Evolutionary conservation across 2,113 vertebrate genomes (phyloP), one percentile per base, ranked within the genome.

Genomic region (Sylvietta virens): DNA sequence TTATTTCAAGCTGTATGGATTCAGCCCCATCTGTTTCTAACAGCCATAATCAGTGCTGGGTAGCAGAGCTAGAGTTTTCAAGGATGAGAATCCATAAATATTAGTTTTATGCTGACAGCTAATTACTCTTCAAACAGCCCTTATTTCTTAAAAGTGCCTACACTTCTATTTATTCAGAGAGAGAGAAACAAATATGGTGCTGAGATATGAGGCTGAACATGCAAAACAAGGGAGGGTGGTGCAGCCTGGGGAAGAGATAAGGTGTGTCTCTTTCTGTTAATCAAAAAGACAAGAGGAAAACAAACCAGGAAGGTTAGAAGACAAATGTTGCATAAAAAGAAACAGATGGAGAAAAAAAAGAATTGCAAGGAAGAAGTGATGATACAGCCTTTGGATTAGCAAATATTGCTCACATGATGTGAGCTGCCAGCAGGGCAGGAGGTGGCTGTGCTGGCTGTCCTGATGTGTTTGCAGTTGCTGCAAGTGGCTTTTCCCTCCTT

Each of bases 111-210:
- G 88, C 92, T 94, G 88, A 97, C 94, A 86, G 94, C 94, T 94
- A 94, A 97, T 97, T 97, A 94, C 92, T 97, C 91, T 92, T 96
- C 92, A 93, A 74, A 94, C 92, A 86, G 77, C 66, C 40, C 86
- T 96, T 86, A 92, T 86, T 97, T 80, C 83, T 95, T 96, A 94
- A 95, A 96, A 95, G 57, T 92, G 94, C 83, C 86, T 89, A 45
- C 74, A 67, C 83, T 94, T 81, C 21, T 91, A 2, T 94, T 96
- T 94, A 78, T 86, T 83, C 56, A 69, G 91, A 94, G 65, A 39
- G 79, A 82, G 73, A 62, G 67, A 87, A 89, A 47, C 65, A 89
- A 97, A 84, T 60, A 60, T 7, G 28, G 33, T 87, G 77, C 94
- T 87, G 78, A 91, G 93, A 92, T 84, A 53, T 0, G 48, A 91